Evolutionary conservation across 2,888 invertebrate species (phyloP).

Genomic region (Ecdyonurus torrentis): DNA sequence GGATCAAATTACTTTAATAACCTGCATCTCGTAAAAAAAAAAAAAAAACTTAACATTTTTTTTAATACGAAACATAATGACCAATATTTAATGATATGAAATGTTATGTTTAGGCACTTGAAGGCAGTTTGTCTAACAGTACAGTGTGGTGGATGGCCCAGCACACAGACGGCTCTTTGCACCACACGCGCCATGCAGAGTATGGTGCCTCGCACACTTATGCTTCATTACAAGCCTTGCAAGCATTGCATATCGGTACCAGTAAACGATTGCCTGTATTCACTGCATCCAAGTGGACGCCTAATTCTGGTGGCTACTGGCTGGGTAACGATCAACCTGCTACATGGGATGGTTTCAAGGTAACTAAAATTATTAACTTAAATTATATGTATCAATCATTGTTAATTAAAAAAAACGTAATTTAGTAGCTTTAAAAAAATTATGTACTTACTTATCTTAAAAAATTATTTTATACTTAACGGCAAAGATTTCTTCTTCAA

Average conservation of each 20-base stretch:
- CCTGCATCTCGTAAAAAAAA: too few species aligned
- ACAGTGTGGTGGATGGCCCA: slow-evolving; percentile 35
- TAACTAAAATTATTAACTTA: slow-evolving; percentile 22
- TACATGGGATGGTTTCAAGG: slow-evolving; percentile 39
- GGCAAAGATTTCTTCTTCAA: too few species aligned
- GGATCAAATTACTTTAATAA: too few species aligned
- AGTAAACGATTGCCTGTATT: slow-evolving; percentile 17
- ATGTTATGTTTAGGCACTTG: slow-evolving; percentile 21
- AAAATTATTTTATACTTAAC: too few species aligned
- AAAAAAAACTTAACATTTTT: too few species aligned
- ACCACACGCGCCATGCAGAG: slow-evolving; percentile 34
- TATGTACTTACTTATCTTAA: too few species aligned
- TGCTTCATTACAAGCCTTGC: slow-evolving; percentile 16
- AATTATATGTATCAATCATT: too few species aligned
- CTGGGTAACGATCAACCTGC: slow-evolving; percentile 31
- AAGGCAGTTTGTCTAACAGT: slow-evolving; percentile 26
- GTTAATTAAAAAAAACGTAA: too few species aligned
- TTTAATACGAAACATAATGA: too few species aligned
- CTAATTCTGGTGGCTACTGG: slow-evolving; percentile 23
- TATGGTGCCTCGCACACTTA: slow-evolving; percentile 36
- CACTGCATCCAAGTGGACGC: slow-evolving; percentile 23
- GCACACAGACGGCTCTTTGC: slow-evolving; percentile 17
- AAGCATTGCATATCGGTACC: slow-evolving; percentile 15
- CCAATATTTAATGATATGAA: too few species aligned
- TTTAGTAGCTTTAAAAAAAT: too few species aligned